Evolutionary conservation across 2,797 vertebrate species (phyloP), one percentile per base, ranked within the genome.

Genomic region (Bradypodion pumilum): DNA sequence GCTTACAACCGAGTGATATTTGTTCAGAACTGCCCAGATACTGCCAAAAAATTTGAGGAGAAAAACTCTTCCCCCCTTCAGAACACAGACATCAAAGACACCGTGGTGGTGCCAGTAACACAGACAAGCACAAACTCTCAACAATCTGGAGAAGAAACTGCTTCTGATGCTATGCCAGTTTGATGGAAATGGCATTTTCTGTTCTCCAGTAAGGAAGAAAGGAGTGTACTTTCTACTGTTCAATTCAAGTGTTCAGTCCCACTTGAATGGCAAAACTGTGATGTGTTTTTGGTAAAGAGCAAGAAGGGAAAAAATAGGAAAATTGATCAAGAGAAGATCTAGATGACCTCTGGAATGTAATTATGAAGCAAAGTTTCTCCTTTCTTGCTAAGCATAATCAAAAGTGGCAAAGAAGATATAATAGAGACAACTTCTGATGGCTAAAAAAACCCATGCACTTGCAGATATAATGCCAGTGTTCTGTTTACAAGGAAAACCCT

Each of bases 1-100:
- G 98, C 99, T 90, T 99, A 99, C 94, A 99, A 99, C 95, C 96
- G 98, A 84, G 97, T 99, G 88, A 99, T 99, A 94, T 99, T 98
- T 44, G 98, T 99, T 91, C 98, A 99, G 89, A 99, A 99, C 95
- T 99, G 98, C 93, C 98, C 98, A 0, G 98, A 99, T 86, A 96
- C 95, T 1, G 91, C 92, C 87, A 97, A 96, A 94, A 97, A 96
- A 86, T 60, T 91, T 85, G 95, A 95, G 80, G 97, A 97, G 88
- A 97, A 96, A 93, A 97, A 91, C 85, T 94, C 94, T 86, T 93
- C 84, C 0, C 90, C 92, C 74, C 77, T 89, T 0, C 86, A 96
- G 56, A 92, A 85, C 90, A 95, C 94, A 0, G 97, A 97, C 32
- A 90, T 65, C 74, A 97, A 96, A 35, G 97, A 97, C 0, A 80